These are phyloP conservation scores for Loris lydekkerianus DNA, from an alignment of 2,797 vertebrate species.

Conservation along the genomic window DNA sequence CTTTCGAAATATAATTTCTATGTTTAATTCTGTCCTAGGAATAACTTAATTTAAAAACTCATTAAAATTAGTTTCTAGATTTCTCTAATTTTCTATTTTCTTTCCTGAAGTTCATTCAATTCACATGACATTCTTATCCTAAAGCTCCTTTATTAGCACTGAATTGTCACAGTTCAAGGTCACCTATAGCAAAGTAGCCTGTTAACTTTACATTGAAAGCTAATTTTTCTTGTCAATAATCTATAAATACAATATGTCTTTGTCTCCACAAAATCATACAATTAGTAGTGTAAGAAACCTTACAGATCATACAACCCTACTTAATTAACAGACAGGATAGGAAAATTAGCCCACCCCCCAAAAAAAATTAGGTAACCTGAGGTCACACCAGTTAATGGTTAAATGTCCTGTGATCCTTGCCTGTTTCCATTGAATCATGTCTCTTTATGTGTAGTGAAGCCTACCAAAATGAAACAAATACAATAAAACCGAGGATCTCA, in stretches of 20 bases:
- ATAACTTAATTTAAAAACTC: conserved; percentile 33
- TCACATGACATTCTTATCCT: conserved; percentile 52
- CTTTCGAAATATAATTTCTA: conserved; percentile 25
- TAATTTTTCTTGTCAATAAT: conserved; percentile 44
- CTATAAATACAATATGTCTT: conserved; percentile 39
- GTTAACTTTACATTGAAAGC: conserved; percentile 62
- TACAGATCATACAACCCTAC: conserved; percentile 40
- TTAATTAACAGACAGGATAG: conserved; percentile 56
- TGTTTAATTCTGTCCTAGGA: conserved; percentile 11
- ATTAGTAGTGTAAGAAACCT: conserved; percentile 5
- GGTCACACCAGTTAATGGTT: background rate
- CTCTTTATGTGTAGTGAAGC: background rate
- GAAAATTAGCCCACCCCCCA: background rate
- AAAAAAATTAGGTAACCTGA: conserved; percentile 61
- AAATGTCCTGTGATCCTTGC: conserved; percentile 49
- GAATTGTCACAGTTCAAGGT: conserved; percentile 51
- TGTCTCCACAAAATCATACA: background rate
- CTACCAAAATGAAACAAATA: conserved; percentile 54
- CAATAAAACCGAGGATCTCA: conserved; percentile 42
- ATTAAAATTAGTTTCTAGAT: conserved; percentile 46
- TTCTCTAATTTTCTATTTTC: conserved; percentile 57
- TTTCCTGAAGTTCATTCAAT: conserved; percentile 22
- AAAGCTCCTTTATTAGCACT: conserved; percentile 25
- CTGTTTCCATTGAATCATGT: conserved; percentile 47
- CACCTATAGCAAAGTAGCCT: conserved; percentile 39